Conservation (phyloP, 2,797 vertebrate genomes). For the Syngnathus rostellatus region DNA sequence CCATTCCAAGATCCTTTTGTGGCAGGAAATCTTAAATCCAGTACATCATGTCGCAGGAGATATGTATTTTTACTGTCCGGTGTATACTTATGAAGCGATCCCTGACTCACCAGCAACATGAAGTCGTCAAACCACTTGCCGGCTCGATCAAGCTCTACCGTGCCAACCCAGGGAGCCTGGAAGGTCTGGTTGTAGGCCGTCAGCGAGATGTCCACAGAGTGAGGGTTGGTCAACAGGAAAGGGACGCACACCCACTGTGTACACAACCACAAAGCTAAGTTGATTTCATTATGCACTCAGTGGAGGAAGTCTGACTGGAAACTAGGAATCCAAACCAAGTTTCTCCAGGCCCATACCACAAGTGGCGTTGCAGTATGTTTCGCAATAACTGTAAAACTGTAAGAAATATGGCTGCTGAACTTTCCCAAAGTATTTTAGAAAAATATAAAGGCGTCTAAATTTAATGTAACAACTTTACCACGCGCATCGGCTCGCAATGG, state of each 20-base stretch:
- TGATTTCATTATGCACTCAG: constrained; percentile 17
- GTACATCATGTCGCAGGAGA: background rate
- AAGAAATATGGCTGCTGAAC: background rate
- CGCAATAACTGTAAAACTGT: background rate
- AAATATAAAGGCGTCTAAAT: background rate
- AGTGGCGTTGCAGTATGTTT: background rate
- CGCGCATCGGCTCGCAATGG: background rate
- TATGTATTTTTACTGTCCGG: background rate
- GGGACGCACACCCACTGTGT: constrained; percentile 69
- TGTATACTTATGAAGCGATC: background rate
- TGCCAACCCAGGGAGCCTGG: constrained; percentile 75
- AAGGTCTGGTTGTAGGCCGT: constrained; percentile 67
- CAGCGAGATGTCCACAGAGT: constrained; percentile 67
- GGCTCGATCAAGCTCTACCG: constrained; percentile 57
- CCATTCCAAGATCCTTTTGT: background rate
- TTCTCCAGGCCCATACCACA: background rate
- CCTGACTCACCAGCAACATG: constrained; percentile 61
- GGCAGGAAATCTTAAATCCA: background rate
- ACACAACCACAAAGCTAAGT: constrained; percentile 31
- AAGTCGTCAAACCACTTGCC: constrained; percentile 76
- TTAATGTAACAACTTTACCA: background rate
- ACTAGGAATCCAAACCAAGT: constrained; percentile 2
- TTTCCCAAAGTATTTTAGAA: background rate
- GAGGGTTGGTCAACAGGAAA: constrained; percentile 70
- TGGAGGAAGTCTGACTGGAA: constrained; percentile 8